A percentile compares a stretch with the other conserved stretches of the same genome.
These are phyloP conservation scores for Periphyllus acericola DNA, from an alignment of 2,888 invertebrate species.

Conservation along the genomic window DNA sequence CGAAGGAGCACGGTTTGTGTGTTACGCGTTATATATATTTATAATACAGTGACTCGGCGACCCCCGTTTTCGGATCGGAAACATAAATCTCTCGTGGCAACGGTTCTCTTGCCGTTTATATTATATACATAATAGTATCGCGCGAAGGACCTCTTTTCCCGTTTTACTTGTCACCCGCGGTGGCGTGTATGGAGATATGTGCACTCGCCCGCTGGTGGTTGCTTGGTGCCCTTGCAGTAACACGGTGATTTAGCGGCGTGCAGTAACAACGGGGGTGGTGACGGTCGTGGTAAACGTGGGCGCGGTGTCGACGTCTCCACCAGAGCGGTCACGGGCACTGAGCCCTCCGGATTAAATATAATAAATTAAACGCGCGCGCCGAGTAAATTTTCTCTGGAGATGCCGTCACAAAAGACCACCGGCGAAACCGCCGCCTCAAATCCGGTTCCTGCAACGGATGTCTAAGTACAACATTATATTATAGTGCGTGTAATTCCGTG, in stretches of 20 bases:
- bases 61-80: not conserved
- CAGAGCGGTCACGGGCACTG: not conserved
- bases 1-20: too few relatives aligned
- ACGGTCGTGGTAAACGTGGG: too few relatives aligned
- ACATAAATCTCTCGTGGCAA: not conserved
- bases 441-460: constrained; percentile 38
- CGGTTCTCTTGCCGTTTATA: not conserved
- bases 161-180: not conserved
- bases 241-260: too few relatives aligned
- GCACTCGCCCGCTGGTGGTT: not conserved
- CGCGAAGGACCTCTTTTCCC: not conserved
- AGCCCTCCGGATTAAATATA: constrained; percentile 41
- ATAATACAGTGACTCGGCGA: too few relatives aligned
- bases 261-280: too few relatives aligned
- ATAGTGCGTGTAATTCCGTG: not conserved
- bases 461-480: constrained; percentile 11
- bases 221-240: not conserved
- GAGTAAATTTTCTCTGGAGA: constrained; percentile 29
- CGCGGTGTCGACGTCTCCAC: not conserved
- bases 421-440: not conserved
- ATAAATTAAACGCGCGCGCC: constrained; percentile 30
- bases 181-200: not conserved
- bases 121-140: not conserved
- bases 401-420: constrained; percentile 32
- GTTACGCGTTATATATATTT: too few relatives aligned